Evolutionary conservation across 2,113 vertebrate genomes (phyloP).

Genomic region (Pachyramphus minor): DNA sequence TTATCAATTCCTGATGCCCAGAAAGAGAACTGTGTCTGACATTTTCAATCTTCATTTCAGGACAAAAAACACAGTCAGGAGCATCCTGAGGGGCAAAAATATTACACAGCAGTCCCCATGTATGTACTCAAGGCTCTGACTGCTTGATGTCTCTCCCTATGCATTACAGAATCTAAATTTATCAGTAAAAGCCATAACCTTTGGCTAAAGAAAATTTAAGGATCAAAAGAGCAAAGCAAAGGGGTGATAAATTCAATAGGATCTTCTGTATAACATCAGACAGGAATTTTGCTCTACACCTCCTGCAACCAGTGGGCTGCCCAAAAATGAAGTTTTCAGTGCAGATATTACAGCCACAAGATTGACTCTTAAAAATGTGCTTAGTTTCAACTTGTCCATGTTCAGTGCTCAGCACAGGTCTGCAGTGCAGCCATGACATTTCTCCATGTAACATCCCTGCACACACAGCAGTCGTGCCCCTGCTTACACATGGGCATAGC

Average conservation of each 20-base stretch:
- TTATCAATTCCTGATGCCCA: not conserved
- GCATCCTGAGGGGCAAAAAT: not conserved
- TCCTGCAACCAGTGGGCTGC: not conserved
- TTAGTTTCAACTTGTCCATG: not conserved
- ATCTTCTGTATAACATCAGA: not conserved
- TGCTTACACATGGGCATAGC: not conserved
- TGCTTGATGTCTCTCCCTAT: not conserved
- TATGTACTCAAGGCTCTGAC: not conserved
- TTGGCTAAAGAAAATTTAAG: not conserved
- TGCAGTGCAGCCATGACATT: not conserved
- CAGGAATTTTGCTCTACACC: not conserved
- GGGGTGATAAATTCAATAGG: not conserved
- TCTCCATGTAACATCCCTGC: accelerated
- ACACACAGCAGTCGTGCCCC: too few species aligned
- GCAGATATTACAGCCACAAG: not conserved
- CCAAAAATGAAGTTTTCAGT: not conserved
- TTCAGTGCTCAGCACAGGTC: not conserved
- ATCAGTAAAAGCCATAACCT: not conserved
- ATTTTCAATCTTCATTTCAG: not conserved
- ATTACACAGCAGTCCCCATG: not conserved
- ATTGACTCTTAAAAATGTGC: not conserved
- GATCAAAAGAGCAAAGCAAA: not conserved
- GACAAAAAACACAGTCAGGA: not conserved
- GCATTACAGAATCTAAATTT: not conserved
- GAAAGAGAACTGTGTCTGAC: not conserved